Percentiles rank a stretch among this genome's conserved stretches.
These are phyloP conservation scores for Zenarchopterus dispar DNA, from an alignment of 2,797 vertebrate species.

Conservation along the genomic window DNA sequence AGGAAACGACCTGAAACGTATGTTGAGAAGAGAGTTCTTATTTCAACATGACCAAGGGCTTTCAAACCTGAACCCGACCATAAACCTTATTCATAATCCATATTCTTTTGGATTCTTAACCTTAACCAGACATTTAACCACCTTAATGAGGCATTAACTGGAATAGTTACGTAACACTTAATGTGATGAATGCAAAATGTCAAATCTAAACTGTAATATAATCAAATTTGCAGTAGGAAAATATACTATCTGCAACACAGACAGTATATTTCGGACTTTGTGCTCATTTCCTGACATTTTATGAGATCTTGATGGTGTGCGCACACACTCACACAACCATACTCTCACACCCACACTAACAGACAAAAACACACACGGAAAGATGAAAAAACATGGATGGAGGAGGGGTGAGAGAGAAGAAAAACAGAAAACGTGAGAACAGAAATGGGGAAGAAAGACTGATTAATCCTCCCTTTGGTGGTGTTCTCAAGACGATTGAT, in stretches of 20 bases:
- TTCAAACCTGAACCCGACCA: conserved; percentile 40
- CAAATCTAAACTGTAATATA: conserved; percentile 16
- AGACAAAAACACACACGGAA: conserved; percentile 37
- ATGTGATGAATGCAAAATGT: conserved; percentile 55
- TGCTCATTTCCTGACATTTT: conserved; percentile 37
- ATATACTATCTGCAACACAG: conserved; percentile 12
- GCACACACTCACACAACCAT: conserved; percentile 5
- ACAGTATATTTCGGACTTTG: conserved; percentile 33
- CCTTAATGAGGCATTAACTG: conserved; percentile 41
- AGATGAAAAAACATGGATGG: conserved; percentile 66
- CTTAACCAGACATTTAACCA: conserved; percentile 45
- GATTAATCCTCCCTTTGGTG: conserved; percentile 82
- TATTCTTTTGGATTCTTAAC: conserved; percentile 39
- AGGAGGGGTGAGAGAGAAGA: conserved; percentile 58
- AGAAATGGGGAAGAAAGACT: conserved; percentile 73
- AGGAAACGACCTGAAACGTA: too few relatives aligned
- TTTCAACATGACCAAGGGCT: conserved; percentile 26
- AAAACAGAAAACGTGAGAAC: conserved; percentile 80
- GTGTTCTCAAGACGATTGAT: conserved; percentile 60
- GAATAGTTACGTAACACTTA: conserved; percentile 38
- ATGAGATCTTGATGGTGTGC: conserved; percentile 38
- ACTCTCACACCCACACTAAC: conserved; percentile 19
- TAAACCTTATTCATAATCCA: conserved; percentile 29
- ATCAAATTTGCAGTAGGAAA: conserved; percentile 29
- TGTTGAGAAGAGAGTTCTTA: too few relatives aligned